These are phyloP conservation scores for Gallirallus australis DNA, from an alignment of 2,797 vertebrate species.

Conservation along the genomic window DNA sequence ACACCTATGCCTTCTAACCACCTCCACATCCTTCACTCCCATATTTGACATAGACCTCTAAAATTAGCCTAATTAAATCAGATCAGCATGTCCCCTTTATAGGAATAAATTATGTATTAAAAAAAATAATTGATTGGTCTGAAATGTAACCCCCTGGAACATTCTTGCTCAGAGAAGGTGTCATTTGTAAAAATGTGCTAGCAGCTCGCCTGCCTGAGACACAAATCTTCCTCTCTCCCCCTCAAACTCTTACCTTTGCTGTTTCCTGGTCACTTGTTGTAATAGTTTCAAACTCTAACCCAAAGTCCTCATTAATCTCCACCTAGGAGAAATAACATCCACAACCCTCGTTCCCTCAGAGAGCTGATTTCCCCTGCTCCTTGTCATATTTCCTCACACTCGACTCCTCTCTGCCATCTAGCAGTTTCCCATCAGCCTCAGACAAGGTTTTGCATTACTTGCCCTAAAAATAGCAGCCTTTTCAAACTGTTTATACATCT, in stretches of 20 bases:
- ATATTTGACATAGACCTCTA: slow-evolving; percentile 38
- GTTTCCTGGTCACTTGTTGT: not conserved
- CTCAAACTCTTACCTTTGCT: not conserved
- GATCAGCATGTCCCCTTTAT: slow-evolving; percentile 5
- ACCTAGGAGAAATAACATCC: not conserved
- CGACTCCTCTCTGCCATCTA: not conserved
- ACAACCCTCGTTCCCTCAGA: not conserved
- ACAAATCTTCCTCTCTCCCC: not conserved
- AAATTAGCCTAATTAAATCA: slow-evolving; percentile 57
- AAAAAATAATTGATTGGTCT: not conserved
- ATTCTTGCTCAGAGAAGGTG: slow-evolving; percentile 14
- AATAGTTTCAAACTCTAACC: slow-evolving; percentile 4
- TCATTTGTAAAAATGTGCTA: slow-evolving; percentile 34
- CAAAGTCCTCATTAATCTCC: not conserved
- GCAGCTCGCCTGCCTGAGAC: slow-evolving; percentile 5
- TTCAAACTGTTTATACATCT: not conserved
- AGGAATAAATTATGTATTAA: slow-evolving; percentile 30
- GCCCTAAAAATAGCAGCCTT: not conserved
- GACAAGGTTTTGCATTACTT: not conserved
- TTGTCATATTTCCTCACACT: not conserved
- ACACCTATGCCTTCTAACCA: not conserved
- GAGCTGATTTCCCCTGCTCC: not conserved
- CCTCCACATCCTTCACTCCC: slow-evolving; percentile 9
- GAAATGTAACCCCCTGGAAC: slow-evolving; percentile 14
- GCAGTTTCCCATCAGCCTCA: not conserved